Evolutionary conservation across 1,140 invertebrate species (phyloP).

Genomic region (Pinna nobilis): DNA sequence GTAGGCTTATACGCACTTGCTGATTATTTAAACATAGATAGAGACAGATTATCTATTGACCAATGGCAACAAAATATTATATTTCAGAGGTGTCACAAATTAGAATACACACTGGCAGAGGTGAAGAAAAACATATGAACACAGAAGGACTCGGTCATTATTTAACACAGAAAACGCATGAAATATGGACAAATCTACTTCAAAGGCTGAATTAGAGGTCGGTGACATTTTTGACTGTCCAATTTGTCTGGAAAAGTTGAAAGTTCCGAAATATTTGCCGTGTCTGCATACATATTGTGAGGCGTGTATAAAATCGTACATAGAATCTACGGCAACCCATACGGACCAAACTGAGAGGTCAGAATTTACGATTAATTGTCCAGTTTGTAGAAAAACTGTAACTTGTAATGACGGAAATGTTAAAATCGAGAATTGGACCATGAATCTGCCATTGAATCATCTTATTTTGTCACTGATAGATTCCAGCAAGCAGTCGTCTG

Average conservation of each 20-base stretch:
- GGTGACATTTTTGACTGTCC: constrained; percentile 22
- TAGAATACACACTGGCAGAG: too few relatives aligned
- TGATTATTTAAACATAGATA: too few relatives aligned
- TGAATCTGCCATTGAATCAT: neutral
- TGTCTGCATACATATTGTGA: constrained; percentile 42
- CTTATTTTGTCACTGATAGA: neutral
- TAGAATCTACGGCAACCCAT: neutral
- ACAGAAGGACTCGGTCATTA: too few relatives aligned
- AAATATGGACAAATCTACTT: too few relatives aligned
- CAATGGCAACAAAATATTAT: too few relatives aligned
- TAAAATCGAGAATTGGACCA: neutral
- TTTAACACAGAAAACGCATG: too few relatives aligned
- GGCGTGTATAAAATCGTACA: constrained; percentile 26
- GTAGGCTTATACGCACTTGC: too few relatives aligned
- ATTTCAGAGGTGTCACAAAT: too few relatives aligned
- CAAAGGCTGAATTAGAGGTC: too few relatives aligned
- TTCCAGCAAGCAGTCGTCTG: too few relatives aligned
- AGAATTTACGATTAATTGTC: neutral
- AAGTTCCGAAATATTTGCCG: constrained; percentile 25
- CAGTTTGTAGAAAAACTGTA: constrained; percentile 3
- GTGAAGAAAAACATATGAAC: too few relatives aligned
- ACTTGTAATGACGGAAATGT: neutral
- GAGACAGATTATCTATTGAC: too few relatives aligned
- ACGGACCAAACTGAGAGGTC: neutral
- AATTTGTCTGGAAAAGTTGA: constrained; percentile 32